Percentiles rank a stretch among this genome's conserved stretches.
Conservation (phyloP, 2,797 vertebrate genomes). For the Pagetopsis macropterus region DNA sequence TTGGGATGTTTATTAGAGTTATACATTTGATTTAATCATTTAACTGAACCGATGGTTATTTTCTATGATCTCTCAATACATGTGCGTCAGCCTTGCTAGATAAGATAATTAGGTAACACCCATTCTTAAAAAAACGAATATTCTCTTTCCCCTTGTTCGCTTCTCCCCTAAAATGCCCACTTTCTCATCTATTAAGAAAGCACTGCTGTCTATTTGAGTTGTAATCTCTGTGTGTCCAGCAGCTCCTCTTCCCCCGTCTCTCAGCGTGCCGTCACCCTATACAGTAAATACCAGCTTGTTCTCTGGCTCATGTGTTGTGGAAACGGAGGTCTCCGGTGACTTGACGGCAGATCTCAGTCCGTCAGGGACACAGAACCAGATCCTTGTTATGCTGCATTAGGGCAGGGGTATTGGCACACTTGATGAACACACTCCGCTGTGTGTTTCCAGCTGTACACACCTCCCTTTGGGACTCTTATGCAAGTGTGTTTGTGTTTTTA, state of each 20-base stretch:
- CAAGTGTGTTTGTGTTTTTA: slow-evolving; percentile 51
- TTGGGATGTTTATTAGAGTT: slow-evolving; percentile 5
- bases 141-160: not conserved
- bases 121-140: not conserved
- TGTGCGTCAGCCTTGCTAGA: slow-evolving; percentile 4
- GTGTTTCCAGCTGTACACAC: slow-evolving; percentile 44
- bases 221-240: not conserved
- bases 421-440: slow-evolving; percentile 43
- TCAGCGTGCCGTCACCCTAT: slow-evolving; percentile 35
- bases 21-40: not conserved
- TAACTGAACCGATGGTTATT: not conserved
- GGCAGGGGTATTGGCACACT: slow-evolving; percentile 18
- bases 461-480: slow-evolving; percentile 64
- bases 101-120: slow-evolving; percentile 3
- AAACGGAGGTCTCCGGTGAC: slow-evolving; percentile 64
- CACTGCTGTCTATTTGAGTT: slow-evolving; percentile 9
- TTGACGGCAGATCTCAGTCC: slow-evolving; percentile 22
- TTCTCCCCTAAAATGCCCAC: not conserved
- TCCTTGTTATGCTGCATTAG: slow-evolving; percentile 39
- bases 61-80: slow-evolving; percentile 7
- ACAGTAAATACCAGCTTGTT: slow-evolving; percentile 47
- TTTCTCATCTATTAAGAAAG: not conserved
- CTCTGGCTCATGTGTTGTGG: slow-evolving; percentile 46
- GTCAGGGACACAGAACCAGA: slow-evolving; percentile 21
- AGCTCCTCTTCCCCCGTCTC: slow-evolving; percentile 39